Conservation (phyloP, 2,113 vertebrate genomes). For the Oreochromis aureus region DNA sequence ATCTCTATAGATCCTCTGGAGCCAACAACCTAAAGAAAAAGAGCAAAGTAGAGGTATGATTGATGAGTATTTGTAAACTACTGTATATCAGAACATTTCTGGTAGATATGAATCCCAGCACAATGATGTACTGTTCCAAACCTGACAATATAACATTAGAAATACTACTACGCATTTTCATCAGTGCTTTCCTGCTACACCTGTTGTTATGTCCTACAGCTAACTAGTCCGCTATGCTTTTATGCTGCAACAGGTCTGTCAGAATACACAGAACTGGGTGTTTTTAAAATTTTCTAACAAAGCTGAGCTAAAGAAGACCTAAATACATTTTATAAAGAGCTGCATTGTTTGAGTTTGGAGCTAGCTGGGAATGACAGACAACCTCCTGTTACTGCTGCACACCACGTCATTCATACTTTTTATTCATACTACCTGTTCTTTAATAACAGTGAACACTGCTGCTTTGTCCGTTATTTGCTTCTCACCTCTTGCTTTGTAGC, state of each 20-base stretch:
- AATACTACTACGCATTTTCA: neutral
- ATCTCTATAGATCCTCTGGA: conserved; percentile 83
- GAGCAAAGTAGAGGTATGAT: neutral
- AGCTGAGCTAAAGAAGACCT: neutral
- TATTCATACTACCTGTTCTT: neutral
- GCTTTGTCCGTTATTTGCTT: neutral
- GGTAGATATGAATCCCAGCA: neutral
- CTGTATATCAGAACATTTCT: neutral
- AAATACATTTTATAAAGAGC: neutral
- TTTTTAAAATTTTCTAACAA: neutral
- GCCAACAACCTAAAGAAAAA: conserved; percentile 78
- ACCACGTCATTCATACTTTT: neutral
- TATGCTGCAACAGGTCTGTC: neutral
- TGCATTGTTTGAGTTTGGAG: neutral
- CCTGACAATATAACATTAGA: neutral
- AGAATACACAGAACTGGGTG: neutral
- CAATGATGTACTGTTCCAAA: neutral
- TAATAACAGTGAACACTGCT: neutral
- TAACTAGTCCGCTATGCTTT: neutral
- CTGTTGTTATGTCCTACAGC: neutral
- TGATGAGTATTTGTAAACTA: neutral
- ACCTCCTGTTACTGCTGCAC: neutral
- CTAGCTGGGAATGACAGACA: neutral
- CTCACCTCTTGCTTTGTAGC: neutral
- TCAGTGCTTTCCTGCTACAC: accelerated